Evolutionary conservation across 2,797 vertebrate species (phyloP), one percentile per base, ranked within the genome.

Genomic region (Natrix natrix): DNA sequence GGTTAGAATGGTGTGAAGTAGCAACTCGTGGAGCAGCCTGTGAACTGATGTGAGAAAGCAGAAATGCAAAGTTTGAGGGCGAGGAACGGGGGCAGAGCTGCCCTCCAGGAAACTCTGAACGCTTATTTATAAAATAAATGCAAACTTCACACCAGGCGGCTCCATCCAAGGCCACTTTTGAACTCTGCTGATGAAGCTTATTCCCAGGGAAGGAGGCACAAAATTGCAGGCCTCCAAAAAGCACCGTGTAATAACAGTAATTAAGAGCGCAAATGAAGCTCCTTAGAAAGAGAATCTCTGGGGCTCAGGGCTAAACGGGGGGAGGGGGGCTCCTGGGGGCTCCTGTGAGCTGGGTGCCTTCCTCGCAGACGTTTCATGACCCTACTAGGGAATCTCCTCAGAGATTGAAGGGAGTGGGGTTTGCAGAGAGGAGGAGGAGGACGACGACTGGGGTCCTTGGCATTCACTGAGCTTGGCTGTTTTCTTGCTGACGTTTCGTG

Each of bases 321-420:
- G 8, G 60, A 22, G 0, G 16, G 56, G 16, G 16, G 16, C 17
- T 7, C 5, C 63, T 2, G 28, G 28, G 61, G 4, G 5, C 28
- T 32, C n/a, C 14, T 2, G 5, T 32, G n/a, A 7, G 5, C n/a
- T 3, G 2, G 14, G n/a, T 37, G 1, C 16, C 0, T 74, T 32
- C 3, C 63, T 37, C 17, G 13, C 14, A 17, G 14, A 69, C n/a
- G 0, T 74, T 32, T 74, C 14, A 37, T 32, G n/a, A 17, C 14
- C 66, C 66, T 17, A 8, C n/a, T 69, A 32, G n/a, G 14, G 2
- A 17, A 69, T n/a, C 0, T 32, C 66, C 32, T 32, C 66, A 69
- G 28, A 32, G 63, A 2, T 16, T 1, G 13, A 16, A 69, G 28
- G 28, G 28, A 20, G 24, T 11, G 24, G 2, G 8, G 59, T 60